Evolutionary conservation across 1,140 invertebrate species (phyloP), one percentile per base, ranked within the genome.

Genomic region (Brachionus angularis): DNA sequence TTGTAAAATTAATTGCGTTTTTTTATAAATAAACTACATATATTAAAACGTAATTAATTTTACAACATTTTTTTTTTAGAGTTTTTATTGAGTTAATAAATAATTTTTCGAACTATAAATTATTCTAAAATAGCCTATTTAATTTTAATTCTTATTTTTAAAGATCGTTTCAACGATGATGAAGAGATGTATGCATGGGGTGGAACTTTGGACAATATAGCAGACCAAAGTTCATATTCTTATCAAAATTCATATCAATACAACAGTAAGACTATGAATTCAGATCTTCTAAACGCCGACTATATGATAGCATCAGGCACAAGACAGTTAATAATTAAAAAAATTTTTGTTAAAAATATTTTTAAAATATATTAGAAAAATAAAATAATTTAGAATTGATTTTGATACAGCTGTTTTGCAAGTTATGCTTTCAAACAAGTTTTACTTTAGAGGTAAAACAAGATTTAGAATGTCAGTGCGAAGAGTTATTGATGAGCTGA

Each of bases 351-450:
- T n/a, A n/a, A n/a, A n/a, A n/a, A n/a, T n/a, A n/a, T n/a, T n/a
- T n/a, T n/a, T n/a, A n/a, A n/a, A n/a, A n/a, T n/a, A n/a, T n/a
- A n/a, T n/a, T n/a, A n/a, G n/a, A n/a, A n/a, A n/a, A n/a, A n/a
- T n/a, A n/a, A n/a, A n/a, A n/a, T n/a, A n/a, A n/a, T 49, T 29
- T 18, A 69, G 42, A 34, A 71, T 71, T 29, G 70, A 71, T 58
- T 71, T 71, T 47, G 34, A 53, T 27, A 58, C 49, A 5, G 4
- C 12, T 4, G 70, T 42, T 5, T 10, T 71, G 5, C 49, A 58
- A 44, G 5, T 71, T 5, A 71, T 71, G 70, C 55, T 36, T 10
- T 39, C 33, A 14, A 33, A 33, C 44, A 50, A 44, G 10, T 55
- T 55, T 55, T 16, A 14, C n/a, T 58, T 58, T 58, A 16, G 16